A percentile compares a stretch with the other conserved stretches of the same genome.
Evolutionary conservation across 1,140 invertebrate species (phyloP).

Genomic region (Drosophila subpulchrella): DNA sequence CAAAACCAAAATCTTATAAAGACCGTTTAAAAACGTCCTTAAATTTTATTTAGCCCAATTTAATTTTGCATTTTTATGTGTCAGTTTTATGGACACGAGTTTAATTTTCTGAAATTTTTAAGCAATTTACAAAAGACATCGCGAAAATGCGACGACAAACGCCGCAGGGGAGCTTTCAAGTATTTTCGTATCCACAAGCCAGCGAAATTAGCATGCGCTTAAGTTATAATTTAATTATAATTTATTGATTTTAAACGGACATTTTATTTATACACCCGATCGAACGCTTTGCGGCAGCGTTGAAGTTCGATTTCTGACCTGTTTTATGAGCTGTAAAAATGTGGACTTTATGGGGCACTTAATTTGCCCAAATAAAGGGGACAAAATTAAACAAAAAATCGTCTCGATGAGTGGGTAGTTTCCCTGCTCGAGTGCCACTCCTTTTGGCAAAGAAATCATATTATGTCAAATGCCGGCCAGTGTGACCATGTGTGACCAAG

Average conservation of each 20-base stretch:
- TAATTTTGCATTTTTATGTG: constrained; percentile 44
- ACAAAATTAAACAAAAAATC: constrained; percentile 30
- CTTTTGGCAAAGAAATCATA: background rate
- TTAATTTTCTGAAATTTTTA: constrained; percentile 64
- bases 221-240: constrained; percentile 83
- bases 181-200: constrained; percentile 24
- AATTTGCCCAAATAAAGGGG: constrained; percentile 57
- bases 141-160: constrained; percentile 65
- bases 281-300: constrained; percentile 62
- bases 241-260: constrained; percentile 77
- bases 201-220: constrained; percentile 73
- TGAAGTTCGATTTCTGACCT: constrained; percentile 64
- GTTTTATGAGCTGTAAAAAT: constrained; percentile 82
- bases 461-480: constrained; percentile 22
- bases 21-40: constrained; percentile 10
- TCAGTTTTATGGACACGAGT: constrained; percentile 57
- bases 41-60: constrained; percentile 44
- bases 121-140: constrained; percentile 43
- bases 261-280: constrained; percentile 58
- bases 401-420: constrained; percentile 34
- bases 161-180: constrained; percentile 47
- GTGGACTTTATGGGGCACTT: constrained; percentile 72
- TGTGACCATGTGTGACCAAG: constrained; percentile 52
- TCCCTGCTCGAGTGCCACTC: constrained; percentile 3
- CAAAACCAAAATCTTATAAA: background rate